Base-by-base conservation (phyloP, 2,113 vertebrate species). In the Struthidea cinerea region DNA sequence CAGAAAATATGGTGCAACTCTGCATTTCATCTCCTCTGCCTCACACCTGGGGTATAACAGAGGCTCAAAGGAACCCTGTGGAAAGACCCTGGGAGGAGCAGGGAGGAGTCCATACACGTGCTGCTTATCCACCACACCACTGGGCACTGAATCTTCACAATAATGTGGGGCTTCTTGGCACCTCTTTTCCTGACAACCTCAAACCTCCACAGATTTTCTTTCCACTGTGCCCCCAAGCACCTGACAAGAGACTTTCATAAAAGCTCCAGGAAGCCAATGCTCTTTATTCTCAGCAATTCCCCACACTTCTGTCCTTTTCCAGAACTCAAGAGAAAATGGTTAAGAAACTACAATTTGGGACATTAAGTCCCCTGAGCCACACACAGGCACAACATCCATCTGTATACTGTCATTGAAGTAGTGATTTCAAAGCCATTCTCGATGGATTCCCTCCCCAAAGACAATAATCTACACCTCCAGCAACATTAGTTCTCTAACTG, bases 91-190 rank as follows among this genome's bases (percentile, higher is more conserved):
- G 23, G n/a, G 30, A 37, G 11, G 27, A 32, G 8, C 24, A 26
- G 13, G 37, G 21, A 53, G 23, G 70, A 86, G 64, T 52, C 47
- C 44, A 32, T 32, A 35, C 24, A 24, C 1, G 2, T 1, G 3
- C 11, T 23, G 10, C 21, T 18, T 19, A 35, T 33, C 12, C 49
- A 24, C 2, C 2, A 22, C 64, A 57, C 32, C 0, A 0, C 50
- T 67, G 33, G 42, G 59, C 7, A 27, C 18, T 33, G 35, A 37
- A 22, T 28, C 13, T 4, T 60, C 57, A 49, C 8, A 37, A 44
- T 20, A 56, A 64, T 65, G 37, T 0, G 1, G 7, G 13, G n/a
- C 28, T 88, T 55, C 56, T 55, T 28, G n/a, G 50, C 32, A 42
- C 4, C 22, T 59, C 65, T 82, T 30, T 22, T 22, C 46, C 13